A percentile compares a stretch with the other conserved stretches of the same genome.
These are phyloP conservation scores for Lepus europaeus DNA, from an alignment of 2,113 vertebrate genomes.

Conservation along the genomic window DNA sequence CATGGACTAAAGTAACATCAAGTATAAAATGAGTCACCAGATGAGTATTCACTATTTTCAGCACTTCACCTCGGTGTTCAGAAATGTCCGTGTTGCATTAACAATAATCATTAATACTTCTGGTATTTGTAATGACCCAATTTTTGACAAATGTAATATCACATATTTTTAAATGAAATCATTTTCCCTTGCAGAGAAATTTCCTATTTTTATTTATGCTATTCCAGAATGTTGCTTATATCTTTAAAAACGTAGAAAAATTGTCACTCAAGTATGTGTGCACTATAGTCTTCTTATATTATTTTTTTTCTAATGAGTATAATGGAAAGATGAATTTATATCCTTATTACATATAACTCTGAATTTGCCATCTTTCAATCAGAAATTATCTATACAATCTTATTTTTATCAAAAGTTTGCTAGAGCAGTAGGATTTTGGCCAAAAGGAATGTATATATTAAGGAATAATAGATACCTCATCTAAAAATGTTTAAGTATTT, in stretches of 20 bases:
- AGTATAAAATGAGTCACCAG: not conserved
- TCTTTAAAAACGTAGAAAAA: not conserved
- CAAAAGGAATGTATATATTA: conserved; percentile 24
- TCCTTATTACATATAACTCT: not conserved
- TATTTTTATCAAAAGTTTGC: not conserved
- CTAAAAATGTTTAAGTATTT: conserved; percentile 15
- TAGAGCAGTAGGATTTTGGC: not conserved
- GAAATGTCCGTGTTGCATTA: not conserved
- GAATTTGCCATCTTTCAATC: not conserved
- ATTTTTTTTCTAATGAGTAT: not conserved
- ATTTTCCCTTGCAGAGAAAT: not conserved
- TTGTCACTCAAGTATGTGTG: not conserved
- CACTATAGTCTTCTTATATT: not conserved
- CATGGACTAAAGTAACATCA: not conserved
- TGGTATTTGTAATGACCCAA: not conserved
- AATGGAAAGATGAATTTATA: not conserved
- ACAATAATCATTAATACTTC: not conserved
- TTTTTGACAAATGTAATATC: not conserved
- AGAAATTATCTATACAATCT: not conserved
- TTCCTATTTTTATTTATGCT: not conserved
- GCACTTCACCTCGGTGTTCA: not conserved
- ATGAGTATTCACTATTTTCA: not conserved
- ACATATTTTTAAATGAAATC: not conserved
- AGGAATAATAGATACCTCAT: not conserved
- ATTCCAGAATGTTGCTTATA: not conserved